Conservation (phyloP, 2,113 vertebrate genomes). For the Festucalex cinctus region DNA sequence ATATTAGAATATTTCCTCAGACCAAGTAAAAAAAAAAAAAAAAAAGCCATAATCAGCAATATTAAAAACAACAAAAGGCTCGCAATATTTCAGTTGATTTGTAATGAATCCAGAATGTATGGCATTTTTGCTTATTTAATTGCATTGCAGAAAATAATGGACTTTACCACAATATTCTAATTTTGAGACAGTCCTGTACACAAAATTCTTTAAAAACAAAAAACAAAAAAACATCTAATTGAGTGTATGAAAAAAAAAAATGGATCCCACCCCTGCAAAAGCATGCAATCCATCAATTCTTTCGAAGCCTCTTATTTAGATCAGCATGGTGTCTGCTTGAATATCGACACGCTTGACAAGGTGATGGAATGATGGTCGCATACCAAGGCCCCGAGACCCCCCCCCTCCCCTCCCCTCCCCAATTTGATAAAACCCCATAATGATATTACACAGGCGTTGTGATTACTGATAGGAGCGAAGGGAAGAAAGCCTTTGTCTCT, state of each 20-base stretch:
- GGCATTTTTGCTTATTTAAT: no score
- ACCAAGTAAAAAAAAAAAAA: no score
- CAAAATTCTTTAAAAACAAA: no score
- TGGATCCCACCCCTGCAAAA: slow-evolving; percentile 35
- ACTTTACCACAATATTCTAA: no score
- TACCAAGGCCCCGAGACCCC: slow-evolving; percentile 54
- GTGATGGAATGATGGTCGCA: slow-evolving; percentile 67
- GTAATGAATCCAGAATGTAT: no score
- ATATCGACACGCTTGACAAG: slow-evolving; percentile 64
- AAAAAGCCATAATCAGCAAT: no score
- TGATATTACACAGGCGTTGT: slow-evolving; percentile 66
- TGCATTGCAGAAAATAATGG: no score
- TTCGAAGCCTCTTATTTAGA: slow-evolving; percentile 62
- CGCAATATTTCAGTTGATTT: no score
- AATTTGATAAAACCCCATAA: slow-evolving; percentile 59
- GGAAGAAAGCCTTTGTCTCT: slow-evolving; percentile 59
- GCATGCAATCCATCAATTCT: slow-evolving; percentile 64
- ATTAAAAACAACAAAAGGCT: no score
- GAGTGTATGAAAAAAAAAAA: slow-evolving; percentile 30
- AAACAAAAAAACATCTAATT: slow-evolving; percentile 21
- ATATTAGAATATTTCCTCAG: no score
- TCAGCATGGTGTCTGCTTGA: slow-evolving; percentile 64
- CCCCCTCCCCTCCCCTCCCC: slow-evolving; percentile 5
- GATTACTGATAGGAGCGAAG: slow-evolving; percentile 62
- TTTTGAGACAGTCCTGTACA: no score